A percentile compares a stretch with the other conserved stretches of the same genome.
Conservation (phyloP, 2,888 invertebrate species). For the Automeris io region DNA sequence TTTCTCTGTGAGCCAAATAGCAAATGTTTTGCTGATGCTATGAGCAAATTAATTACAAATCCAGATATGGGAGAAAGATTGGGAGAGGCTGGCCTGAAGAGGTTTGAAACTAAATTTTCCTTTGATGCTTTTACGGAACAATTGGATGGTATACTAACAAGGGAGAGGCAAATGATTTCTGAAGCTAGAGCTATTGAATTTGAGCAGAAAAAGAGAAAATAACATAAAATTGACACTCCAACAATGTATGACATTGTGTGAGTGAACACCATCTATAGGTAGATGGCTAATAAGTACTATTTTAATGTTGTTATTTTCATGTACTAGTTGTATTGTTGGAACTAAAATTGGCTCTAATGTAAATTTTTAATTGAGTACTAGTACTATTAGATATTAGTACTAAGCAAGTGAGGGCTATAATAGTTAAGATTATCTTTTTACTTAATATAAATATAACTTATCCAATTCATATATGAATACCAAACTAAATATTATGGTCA, state of each 20-base stretch:
- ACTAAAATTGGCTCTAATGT: conserved; percentile 7
- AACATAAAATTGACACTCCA: conserved; percentile 55
- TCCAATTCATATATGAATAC: no score
- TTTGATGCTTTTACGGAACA: conserved; percentile 86
- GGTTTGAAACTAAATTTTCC: conserved; percentile 89
- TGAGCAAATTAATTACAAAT: conserved; percentile 81
- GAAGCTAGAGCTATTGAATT: conserved; percentile 57
- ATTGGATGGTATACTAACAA: conserved; percentile 75
- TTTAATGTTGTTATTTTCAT: neutral
- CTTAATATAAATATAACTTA: neutral
- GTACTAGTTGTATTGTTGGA: neutral
- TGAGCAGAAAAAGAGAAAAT: conserved; percentile 59
- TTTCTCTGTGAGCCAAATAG: conserved; percentile 84
- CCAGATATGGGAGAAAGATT: conserved; percentile 79
- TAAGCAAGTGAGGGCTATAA: neutral
- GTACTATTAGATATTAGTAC: no score
- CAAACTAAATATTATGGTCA: no score
- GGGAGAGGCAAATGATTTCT: conserved; percentile 61
- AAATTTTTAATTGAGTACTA: conserved; percentile 11
- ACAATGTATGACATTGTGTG: conserved; percentile 71
- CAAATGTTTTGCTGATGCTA: conserved; percentile 85
- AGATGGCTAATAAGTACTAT: neutral
- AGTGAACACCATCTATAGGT: conserved; percentile 41
- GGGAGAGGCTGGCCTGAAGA: conserved; percentile 84
- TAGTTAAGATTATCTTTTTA: neutral